Percentiles rank a stretch among this genome's conserved stretches.
Conservation (phyloP, 2,113 vertebrate species). For the Ciconia stormi region DNA sequence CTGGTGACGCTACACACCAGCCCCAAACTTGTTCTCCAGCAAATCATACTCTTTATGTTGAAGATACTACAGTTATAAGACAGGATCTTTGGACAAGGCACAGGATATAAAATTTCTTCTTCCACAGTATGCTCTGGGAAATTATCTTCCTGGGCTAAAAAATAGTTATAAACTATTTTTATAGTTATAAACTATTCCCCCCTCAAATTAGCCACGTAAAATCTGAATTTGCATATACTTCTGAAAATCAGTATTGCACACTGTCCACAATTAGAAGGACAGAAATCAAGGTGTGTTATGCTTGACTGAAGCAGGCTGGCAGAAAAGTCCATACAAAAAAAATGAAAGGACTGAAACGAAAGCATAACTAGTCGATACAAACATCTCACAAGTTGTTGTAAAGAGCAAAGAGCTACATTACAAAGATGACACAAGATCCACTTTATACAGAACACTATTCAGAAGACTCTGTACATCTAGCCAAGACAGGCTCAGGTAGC, state of each 20-base stretch:
- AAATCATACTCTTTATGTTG: background rate
- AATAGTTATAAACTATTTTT: background rate
- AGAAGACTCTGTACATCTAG: background rate
- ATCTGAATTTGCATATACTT: background rate
- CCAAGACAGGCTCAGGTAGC: background rate
- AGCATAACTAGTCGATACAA: background rate
- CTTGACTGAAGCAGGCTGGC: background rate
- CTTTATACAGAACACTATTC: background rate
- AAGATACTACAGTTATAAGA: background rate
- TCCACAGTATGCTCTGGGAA: background rate
- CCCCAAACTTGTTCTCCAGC: background rate
- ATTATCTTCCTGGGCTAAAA: background rate
- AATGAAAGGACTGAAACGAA: background rate
- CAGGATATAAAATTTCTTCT: background rate
- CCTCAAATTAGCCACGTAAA: background rate
- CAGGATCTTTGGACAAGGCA: background rate
- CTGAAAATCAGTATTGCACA: background rate
- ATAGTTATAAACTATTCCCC: background rate
- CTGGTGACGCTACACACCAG: background rate
- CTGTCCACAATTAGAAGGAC: background rate
- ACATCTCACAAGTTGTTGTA: background rate
- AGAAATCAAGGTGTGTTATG: background rate
- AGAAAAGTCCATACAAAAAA: background rate
- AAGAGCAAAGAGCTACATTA: background rate
- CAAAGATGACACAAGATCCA: background rate